Conservation (phyloP, 2,113 vertebrate genomes). For the Notarius lentiginosus region DNA sequence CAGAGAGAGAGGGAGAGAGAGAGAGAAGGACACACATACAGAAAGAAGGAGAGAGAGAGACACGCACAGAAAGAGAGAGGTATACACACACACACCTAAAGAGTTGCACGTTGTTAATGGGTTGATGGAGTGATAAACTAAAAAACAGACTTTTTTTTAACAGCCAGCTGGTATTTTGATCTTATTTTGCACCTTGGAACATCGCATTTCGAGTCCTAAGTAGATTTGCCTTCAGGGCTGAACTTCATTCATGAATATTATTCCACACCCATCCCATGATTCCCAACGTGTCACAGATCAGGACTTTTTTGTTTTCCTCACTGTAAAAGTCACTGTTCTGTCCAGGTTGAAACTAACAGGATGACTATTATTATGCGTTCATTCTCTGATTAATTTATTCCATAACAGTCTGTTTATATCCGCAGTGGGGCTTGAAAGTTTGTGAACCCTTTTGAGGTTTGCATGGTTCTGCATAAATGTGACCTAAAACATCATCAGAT, state of each 20-base stretch:
- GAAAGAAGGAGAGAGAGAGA: too few relatives aligned
- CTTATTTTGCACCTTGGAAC: not conserved
- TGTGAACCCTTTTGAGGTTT: too few relatives aligned
- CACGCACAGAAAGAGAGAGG: too few relatives aligned
- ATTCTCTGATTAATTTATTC: too few relatives aligned
- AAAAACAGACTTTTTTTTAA: not conserved
- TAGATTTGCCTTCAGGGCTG: not conserved
- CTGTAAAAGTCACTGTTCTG: too few relatives aligned
- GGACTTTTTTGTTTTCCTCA: not conserved
- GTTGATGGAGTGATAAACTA: not conserved
- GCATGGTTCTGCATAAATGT: too few relatives aligned
- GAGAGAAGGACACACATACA: too few relatives aligned
- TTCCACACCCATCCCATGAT: not conserved
- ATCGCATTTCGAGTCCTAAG: not conserved
- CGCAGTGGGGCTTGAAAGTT: too few relatives aligned
- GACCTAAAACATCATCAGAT: too few relatives aligned
- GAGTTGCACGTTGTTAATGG: not conserved
- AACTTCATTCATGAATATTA: not conserved
- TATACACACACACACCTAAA: not conserved
- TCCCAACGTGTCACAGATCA: not conserved
- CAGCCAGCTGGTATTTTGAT: not conserved
- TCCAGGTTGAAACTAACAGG: not conserved
- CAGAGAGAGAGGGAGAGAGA: too few relatives aligned
- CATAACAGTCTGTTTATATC: too few relatives aligned
- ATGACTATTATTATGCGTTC: not conserved